Base-by-base conservation (phyloP, 2,797 vertebrate species). In the Loriculus beryllinus region DNA sequence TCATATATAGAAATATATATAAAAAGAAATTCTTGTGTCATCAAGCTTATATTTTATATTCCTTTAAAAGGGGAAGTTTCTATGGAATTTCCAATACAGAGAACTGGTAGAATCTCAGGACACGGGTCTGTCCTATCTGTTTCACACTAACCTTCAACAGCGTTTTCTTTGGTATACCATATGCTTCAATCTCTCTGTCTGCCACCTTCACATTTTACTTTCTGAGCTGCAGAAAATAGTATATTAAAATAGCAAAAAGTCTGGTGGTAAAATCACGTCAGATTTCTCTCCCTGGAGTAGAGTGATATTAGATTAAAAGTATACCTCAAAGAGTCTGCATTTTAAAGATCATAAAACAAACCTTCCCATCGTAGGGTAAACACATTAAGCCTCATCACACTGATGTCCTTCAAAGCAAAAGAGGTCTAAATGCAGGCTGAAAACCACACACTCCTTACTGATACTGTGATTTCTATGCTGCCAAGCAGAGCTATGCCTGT, bases 181-280 rank as follows among this genome's bases (percentile, higher is more conserved):
- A 83, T 93, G 94, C 85, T 85, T 57, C 87, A 13, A n/a, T 29
- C 48, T 51, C 65, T 75, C 68, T 81, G 94, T 95, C 82, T 92
- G 93, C 89, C 86, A 96, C 87, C 91, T 88, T 94, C 81, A 86
- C 26, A 28, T 76, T 57, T 72, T 81, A 23, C 40, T 47, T 86
- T 67, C 62, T 59, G 37, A 91, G 79, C 67, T 83, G 70, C 91
- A 59, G 81, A 59, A 95, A 89, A 89, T 10, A 60, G 87, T 8
- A 88, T 31, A 68, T 71, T 64, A 82, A 93, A 82, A 81, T 11
- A 77, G 86, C 63, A 39, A 39, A 57, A 6, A 49, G 39, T 72
- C 51, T 51, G 78, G 52, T 65, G 77, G 57, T 48, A 78, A 94
- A 79, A 84, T 60, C 59, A 43, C 1, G 6, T 64, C 6, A 91